phyloP scores from a whole-genome alignment of 53 echinoderm and acorn worm species.

The Astropecten irregularis region DNA sequence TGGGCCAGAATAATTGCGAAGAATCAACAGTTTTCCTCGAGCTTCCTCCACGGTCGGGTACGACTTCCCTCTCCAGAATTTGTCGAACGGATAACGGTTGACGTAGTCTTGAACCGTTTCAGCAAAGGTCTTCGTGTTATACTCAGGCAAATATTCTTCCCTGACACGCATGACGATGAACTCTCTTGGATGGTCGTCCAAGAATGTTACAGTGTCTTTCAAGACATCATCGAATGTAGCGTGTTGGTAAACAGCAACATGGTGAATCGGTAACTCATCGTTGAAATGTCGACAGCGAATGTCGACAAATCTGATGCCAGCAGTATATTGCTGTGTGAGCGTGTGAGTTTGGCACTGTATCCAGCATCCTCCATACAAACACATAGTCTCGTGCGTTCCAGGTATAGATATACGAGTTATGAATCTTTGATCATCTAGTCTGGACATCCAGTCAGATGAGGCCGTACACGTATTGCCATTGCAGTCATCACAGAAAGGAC shows the following conservation, averaged over 20 bases:
- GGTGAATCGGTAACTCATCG: conserved; percentile 34
- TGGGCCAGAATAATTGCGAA: conserved; percentile 24
- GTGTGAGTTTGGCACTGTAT: conserved; percentile 35
- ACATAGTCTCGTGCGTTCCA: conserved; percentile 41
- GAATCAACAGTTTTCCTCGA: conserved; percentile 23
- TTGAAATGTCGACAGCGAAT: conserved; percentile 49
- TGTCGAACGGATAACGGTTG: conserved; percentile 1
- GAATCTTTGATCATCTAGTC: background rate
- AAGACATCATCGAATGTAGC: conserved; percentile 51
- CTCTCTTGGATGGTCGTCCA: conserved; percentile 23
- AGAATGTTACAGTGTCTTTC: background rate
- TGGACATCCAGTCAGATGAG: conserved; percentile 14
- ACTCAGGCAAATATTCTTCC: conserved; percentile 20
- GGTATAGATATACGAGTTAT: conserved; percentile 15
- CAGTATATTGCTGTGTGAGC: conserved; percentile 5
- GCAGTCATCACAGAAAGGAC: background rate
- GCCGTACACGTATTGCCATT: background rate
- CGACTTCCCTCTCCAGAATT: conserved; percentile 9
- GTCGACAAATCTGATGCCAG: conserved; percentile 42
- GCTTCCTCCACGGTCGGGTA: conserved; percentile 1
- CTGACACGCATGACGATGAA: conserved; percentile 43
- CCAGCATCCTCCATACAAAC: conserved; percentile 14
- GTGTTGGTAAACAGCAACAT: conserved; percentile 32
- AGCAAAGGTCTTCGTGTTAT: conserved; percentile 34
- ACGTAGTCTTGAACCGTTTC: conserved; percentile 12